Evolutionary conservation across 2,888 invertebrate species (phyloP).

Genomic region (Odontothrips loti): DNA sequence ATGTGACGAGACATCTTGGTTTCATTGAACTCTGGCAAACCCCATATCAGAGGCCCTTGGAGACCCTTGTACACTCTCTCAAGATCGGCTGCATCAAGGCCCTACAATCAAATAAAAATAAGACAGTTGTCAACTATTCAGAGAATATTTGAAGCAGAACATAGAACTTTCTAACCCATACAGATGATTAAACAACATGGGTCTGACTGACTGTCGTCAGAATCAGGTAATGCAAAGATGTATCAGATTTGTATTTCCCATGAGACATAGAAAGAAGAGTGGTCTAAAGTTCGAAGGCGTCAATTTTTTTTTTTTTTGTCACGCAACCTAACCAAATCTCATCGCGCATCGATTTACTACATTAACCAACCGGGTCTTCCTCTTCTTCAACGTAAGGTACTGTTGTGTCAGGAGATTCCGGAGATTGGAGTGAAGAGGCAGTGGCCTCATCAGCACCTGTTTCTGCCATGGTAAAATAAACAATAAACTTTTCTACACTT

Average conservation of each 20-base stretch:
- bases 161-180: neutral
- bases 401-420: neutral
- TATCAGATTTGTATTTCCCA: neutral
- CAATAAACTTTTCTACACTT: neutral
- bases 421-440: neutral
- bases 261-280: neutral
- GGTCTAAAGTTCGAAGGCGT: neutral
- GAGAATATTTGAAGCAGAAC: neutral
- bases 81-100: neutral
- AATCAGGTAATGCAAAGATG: neutral
- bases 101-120: neutral
- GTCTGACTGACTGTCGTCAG: neutral
- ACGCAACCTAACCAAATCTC: neutral
- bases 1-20: slow-evolving; percentile 6
- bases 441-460: neutral
- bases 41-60: neutral
- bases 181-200: neutral
- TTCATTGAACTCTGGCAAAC: slow-evolving; percentile 16
- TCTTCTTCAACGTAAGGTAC: neutral
- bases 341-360: neutral
- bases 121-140: neutral
- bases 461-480: neutral
- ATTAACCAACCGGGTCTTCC: neutral
- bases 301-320: neutral
- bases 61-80: neutral